Base-by-base conservation (phyloP, 2,113 vertebrate species). In the Calyptomena viridis region DNA sequence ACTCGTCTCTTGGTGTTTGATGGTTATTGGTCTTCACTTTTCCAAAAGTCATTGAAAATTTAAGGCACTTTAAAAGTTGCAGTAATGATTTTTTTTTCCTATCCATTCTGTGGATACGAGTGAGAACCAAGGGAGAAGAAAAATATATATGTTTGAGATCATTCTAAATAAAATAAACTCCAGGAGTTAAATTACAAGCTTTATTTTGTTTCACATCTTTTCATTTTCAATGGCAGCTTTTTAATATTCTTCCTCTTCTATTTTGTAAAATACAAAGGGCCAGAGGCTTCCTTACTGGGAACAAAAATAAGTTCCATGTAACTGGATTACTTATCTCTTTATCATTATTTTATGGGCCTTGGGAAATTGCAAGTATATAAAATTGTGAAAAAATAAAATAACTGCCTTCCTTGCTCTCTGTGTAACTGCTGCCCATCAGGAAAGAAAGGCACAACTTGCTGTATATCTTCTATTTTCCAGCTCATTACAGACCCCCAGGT, bases 311-410 rank as follows among this genome's bases (percentile, higher is more conserved):
- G 21, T 53, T 71, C 37, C n/a, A 86, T 87, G 60, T 81, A 92
- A 80, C 67, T 42, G 46, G 15, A 76, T 79, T 6, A 4, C n/a
- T 79, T 58, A 62, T 83, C 40, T 69, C 53, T 75, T 87, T 27
- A 84, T 89, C 58, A 73, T 89, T 80, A 72, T 86, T 87, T 92
- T 91, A 84, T 59, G n/a, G 31, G 31, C 58, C 66, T 75, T 92
- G 31, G 42, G 49, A 95, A 92, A 75, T 58, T 73, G 39, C 24
- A 68, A 62, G 62, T 44, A 82, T n/a, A 64, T 75, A 87, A 91
- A 91, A 84, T 8, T 72, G 30, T 40, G 15, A 27, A 69, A 52
- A 88, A 86, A 78, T 35, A 78, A 22, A 59, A 12, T 23, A 76
- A 37, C 37, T 72, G 56, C 22, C 35, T 78, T 78, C 44, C 40